Base-by-base conservation (phyloP, 2,888 invertebrate genomes). In the Ochropleura leucogaster region DNA sequence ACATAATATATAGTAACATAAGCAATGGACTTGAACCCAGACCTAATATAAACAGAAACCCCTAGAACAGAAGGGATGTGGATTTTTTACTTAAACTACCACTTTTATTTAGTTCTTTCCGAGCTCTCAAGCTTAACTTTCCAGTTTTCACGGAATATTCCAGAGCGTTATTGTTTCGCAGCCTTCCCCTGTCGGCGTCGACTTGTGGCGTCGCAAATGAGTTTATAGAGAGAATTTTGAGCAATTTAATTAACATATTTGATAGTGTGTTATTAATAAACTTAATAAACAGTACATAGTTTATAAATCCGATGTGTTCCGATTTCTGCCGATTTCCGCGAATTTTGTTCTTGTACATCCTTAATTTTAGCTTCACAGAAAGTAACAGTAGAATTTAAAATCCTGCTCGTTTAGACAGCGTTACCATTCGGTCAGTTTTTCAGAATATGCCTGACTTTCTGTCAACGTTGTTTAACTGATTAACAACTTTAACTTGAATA, bases 81-180 rank as follows among this genome's bases (percentile, higher is more conserved):
- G 57, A 51, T 74, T 68, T 74, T 77, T 68, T 49, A 68, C 73
- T 77, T 72, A 62, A 78, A 79, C 51, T 72, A 64, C 67, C 65
- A 63, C 60, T 79, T 86, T 79, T 77, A 82, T 72, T 63, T 78
- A 82, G 82, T 78, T 74, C 75, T 82, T 83, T 74, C 68, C 49
- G 42, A 80, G 65, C 64, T 65, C 68, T 66, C 60, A 42, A 68
- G 66, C 57, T 74, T 77, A 75, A 76, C 77, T 77, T 77, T 86
- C 63, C 71, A 77, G 68, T 76, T 84, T 79, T 62, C 75, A 74
- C 67, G 47, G 71, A 77, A 82, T 86, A 84, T 74, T 75, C 71
- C 70, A 8, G 51, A 59, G 57, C 64, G 65, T 75, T 84, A 84
- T 82, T 82, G 80, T 86, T 80, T 70, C 64, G 63, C 64, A 57